phyloP scores from a whole-genome alignment of 1,140 invertebrate species.

The Thaumetopoea pityocampa region DNA sequence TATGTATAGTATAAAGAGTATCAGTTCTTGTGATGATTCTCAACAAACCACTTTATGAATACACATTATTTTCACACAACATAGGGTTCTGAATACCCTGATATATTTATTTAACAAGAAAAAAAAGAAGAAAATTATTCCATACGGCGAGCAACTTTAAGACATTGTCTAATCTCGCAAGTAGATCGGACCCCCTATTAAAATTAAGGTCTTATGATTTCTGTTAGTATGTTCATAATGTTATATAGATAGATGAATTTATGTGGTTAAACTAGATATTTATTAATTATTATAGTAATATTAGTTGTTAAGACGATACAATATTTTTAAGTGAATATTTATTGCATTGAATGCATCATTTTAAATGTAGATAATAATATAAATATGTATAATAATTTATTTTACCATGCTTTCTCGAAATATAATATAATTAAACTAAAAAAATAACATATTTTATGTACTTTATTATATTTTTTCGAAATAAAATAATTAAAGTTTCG shows the following conservation, averaged over 20 bases:
- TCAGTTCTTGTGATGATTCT: too few species aligned
- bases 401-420: slow-evolving; percentile 16
- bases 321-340: slow-evolving; percentile 31
- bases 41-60: too few species aligned
- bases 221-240: slow-evolving; percentile 39
- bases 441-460: slow-evolving; percentile 9
- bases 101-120: too few species aligned
- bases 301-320: slow-evolving; percentile 36
- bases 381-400: too few species aligned
- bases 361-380: slow-evolving; percentile 26
- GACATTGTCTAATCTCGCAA: slow-evolving; percentile 2
- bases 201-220: slow-evolving; percentile 51
- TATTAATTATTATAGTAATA: slow-evolving; percentile 52
- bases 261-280: slow-evolving; percentile 57
- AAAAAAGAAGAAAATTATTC: too few species aligned
- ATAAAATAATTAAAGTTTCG: slow-evolving; percentile 13
- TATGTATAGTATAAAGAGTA: too few species aligned
- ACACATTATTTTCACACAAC: too few species aligned
- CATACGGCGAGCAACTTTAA: too few species aligned
- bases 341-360: slow-evolving; percentile 52
- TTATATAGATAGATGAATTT: slow-evolving; percentile 63
- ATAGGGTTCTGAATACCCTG: too few species aligned
- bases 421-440: slow-evolving; percentile 7
- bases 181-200: slow-evolving; percentile 21
- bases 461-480: slow-evolving; percentile 12